These are phyloP conservation scores for Erythrocebus patas DNA, from an alignment of 2,113 vertebrate genomes.

Conservation along the genomic window DNA sequence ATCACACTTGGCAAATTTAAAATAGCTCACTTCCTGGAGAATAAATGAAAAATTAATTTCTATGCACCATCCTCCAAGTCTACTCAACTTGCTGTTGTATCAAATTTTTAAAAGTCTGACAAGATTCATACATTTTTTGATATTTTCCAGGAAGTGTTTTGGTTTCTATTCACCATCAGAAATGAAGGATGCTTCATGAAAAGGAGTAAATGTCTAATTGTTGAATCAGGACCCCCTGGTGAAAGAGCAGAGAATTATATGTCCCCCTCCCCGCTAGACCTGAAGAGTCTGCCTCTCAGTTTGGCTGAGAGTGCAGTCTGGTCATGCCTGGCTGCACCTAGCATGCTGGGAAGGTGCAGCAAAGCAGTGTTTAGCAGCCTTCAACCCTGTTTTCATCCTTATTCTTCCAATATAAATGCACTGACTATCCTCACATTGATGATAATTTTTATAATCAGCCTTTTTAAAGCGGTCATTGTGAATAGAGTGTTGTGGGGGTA, in stretches of 20 bases:
- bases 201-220: not conserved
- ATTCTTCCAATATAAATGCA: not conserved
- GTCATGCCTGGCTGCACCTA: no score
- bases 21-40: conserved; percentile 67
- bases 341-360: not conserved
- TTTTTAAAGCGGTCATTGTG: not conserved
- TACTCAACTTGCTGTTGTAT: conserved; percentile 40
- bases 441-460: no score
- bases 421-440: not conserved
- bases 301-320: not conserved
- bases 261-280: rapidly evolving
- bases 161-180: conserved; percentile 16
- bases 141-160: conserved; percentile 36
- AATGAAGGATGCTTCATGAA: not conserved
- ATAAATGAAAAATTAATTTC: conserved; percentile 73
- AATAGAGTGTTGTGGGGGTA: no score
- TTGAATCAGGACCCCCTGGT: not conserved
- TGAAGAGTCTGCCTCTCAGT: not conserved
- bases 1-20: conserved; percentile 67
- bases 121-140: conserved; percentile 38
- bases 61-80: not conserved
- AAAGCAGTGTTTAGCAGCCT: not conserved
- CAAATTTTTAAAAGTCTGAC: conserved; percentile 64
- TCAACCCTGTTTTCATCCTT: not conserved
- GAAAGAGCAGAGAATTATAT: rapidly evolving